phyloP scores from a whole-genome alignment of 1,140 invertebrate species.

The Cydia strobilella region DNA sequence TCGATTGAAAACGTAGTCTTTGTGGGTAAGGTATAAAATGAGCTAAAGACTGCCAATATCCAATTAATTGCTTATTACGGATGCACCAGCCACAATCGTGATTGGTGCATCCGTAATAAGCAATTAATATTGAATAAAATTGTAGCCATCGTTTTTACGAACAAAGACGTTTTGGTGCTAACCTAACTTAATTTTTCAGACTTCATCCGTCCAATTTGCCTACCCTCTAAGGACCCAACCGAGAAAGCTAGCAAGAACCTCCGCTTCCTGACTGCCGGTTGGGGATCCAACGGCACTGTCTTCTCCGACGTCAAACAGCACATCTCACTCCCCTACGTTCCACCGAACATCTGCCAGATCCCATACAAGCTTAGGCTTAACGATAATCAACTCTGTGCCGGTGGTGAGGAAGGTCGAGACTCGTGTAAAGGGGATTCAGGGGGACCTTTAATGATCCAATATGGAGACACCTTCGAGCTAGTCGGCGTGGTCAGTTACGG shows the following conservation, averaged over 20 bases:
- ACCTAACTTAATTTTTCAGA: conserved; percentile 44
- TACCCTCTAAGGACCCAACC: conserved; percentile 45
- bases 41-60: no score
- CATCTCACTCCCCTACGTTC: conserved; percentile 9
- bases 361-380: background rate
- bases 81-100: no score
- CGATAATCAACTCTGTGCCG: conserved; percentile 76
- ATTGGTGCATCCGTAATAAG: no score
- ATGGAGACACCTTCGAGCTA: conserved; percentile 38
- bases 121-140: no score
- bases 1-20: background rate
- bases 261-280: conserved; percentile 45
- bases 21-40: no score
- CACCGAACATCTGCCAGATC: conserved; percentile 18
- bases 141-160: no score
- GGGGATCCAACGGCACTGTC: conserved; percentile 43
- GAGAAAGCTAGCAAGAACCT: conserved; percentile 28
- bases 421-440: conserved; percentile 83
- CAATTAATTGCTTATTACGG: no score
- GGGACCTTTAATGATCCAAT: conserved; percentile 80
- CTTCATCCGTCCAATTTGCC: conserved; percentile 56
- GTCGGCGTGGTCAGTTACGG: conserved; percentile 82
- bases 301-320: conserved; percentile 21
- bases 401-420: conserved; percentile 71
- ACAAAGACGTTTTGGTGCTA: background rate